Evolutionary conservation across 2,797 vertebrate species (phyloP).

Genomic region (Lerista edwardsae): DNA sequence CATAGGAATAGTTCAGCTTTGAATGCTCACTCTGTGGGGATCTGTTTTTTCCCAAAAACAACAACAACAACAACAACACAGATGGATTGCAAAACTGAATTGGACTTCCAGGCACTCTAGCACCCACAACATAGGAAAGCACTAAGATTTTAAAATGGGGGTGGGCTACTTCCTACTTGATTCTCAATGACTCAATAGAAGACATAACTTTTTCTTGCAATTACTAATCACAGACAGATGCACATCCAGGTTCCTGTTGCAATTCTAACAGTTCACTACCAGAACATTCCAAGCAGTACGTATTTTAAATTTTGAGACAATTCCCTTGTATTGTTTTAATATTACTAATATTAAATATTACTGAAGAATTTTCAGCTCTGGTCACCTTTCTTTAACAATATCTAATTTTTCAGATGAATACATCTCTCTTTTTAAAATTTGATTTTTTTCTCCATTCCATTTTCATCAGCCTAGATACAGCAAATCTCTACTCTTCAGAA

Average conservation of each 20-base stretch:
- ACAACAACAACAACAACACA: no score
- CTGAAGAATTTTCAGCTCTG: not conserved
- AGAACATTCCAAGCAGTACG: not conserved
- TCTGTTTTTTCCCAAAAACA: no score
- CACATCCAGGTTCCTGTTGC: not conserved
- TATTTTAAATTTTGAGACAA: not conserved
- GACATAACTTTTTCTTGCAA: not conserved
- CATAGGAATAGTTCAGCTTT: no score
- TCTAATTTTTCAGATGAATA: not conserved
- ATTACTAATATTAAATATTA: not conserved
- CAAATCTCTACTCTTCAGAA: not conserved
- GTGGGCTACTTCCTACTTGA: no score
- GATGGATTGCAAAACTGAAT: no score
- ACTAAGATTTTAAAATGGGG: no score
- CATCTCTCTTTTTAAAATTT: not conserved
- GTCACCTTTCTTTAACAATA: not conserved
- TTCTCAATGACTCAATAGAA: no score
- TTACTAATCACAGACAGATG: not conserved
- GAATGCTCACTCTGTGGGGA: no score
- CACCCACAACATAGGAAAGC: no score
- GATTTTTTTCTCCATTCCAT: not conserved
- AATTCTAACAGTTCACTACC: not conserved
- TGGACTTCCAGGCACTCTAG: no score
- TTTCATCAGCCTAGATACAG: not conserved
- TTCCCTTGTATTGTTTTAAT: not conserved